Evolutionary conservation across 2,888 invertebrate genomes (phyloP), one percentile per base, ranked within the genome.

Genomic region (Tineola bisselliella): DNA sequence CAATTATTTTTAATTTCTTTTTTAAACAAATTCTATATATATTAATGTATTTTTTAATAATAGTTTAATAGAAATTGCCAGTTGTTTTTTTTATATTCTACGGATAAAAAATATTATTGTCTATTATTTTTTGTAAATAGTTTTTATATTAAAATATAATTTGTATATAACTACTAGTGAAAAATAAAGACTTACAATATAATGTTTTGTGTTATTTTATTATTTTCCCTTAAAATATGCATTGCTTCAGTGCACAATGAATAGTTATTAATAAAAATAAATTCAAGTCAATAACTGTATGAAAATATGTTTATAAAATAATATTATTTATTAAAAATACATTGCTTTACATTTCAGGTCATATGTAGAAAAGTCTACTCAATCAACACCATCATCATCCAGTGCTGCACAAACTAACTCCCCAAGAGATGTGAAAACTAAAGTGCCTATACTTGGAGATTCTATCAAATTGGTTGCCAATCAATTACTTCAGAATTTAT

Each of bases 401-500:
- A 33, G 8, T 11, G 33, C 30, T 3, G 6, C 56, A 57, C 33
- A 17, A 10, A 25, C 44, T 3, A 61, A 72, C 19, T 75, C 69
- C 63, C 69, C 81, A 10, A 74, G 87, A 68, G 77, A 84, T 68
- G 82, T 81, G 62, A 80, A 81, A 67, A 74, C 71, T 1, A 86
- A 84, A 65, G 66, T 75, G 15, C 82, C 88, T 8, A 70, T 79
- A 13, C 83, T 89, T 62, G 84, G 88, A 59, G 89, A 91, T 60
- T 88, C 89, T 0, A 87, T 90, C 48, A 88, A 89, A 74, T 82
- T 88, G 69, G 87, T 90, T 11, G 84, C 90, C 1, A 88, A 83
- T 63, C 90, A 90, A 73, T 72, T 90, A 10, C 75, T 90, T 56
- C 88, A 89, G 8, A 80, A 84, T 69, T 80, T 70, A 3, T 66